These are phyloP conservation scores for Coracias cyanogaster DNA, from an alignment of 2,797 vertebrate genomes.

Conservation along the genomic window DNA sequence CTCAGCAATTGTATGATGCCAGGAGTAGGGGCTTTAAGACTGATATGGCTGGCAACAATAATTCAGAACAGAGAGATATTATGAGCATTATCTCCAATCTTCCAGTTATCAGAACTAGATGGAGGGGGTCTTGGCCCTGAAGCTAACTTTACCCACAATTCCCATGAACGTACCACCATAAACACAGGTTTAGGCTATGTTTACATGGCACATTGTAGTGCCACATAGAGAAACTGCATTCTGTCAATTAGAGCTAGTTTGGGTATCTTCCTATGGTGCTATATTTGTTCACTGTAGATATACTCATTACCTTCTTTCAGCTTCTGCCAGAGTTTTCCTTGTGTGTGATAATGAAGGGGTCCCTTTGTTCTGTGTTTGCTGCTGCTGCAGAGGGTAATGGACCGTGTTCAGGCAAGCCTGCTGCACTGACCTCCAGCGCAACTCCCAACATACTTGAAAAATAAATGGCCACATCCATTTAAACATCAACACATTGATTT, in stretches of 20 bases:
- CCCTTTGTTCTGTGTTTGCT: constrained; percentile 44
- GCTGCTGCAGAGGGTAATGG: constrained; percentile 51
- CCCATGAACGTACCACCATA: neutral
- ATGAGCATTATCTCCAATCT: neutral
- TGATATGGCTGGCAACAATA: neutral
- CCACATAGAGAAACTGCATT: neutral
- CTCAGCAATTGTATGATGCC: constrained; percentile 53
- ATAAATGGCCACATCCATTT: neutral
- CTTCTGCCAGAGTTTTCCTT: constrained; percentile 46
- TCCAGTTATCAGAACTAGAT: neutral
- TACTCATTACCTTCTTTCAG: constrained; percentile 56
- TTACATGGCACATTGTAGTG: neutral
- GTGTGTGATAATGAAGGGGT: constrained; percentile 34
- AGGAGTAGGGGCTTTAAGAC: constrained; percentile 17
- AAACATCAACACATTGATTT: constrained; percentile 20
- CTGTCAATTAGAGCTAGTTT: constrained; percentile 16
- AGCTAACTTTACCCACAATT: neutral
- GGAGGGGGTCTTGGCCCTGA: neutral
- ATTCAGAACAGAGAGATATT: neutral
- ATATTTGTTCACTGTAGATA: constrained; percentile 42
- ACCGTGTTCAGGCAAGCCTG: neutral
- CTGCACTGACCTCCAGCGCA: constrained; percentile 10
- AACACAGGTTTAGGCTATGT: neutral
- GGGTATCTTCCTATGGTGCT: neutral
- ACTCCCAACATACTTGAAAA: constrained; percentile 16